phyloP scores from a whole-genome alignment of 2,888 invertebrate genomes.

The Lamproptera curius region DNA sequence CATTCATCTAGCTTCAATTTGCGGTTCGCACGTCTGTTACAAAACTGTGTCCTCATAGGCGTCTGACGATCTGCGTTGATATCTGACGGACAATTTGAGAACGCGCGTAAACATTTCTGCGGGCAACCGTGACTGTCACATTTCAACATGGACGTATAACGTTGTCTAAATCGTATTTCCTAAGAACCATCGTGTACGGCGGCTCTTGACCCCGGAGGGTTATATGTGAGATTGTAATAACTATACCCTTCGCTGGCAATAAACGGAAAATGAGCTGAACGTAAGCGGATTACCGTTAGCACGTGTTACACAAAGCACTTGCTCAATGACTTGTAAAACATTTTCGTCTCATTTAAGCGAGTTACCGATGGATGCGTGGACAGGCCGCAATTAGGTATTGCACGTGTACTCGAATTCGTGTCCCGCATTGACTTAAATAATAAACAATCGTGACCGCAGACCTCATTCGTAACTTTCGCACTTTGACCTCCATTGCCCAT shows the following conservation, averaged over 20 bases:
- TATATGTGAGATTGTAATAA: slow-evolving; percentile 19
- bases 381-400: slow-evolving; percentile 38
- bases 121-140: slow-evolving; percentile 25
- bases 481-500: slow-evolving; percentile 50
- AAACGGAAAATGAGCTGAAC: slow-evolving; percentile 3
- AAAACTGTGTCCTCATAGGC: slow-evolving; percentile 33
- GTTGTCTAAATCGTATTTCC: slow-evolving; percentile 28
- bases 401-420: slow-evolving; percentile 36
- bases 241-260: slow-evolving; percentile 14
- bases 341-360: slow-evolving; percentile 26
- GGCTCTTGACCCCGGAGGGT: slow-evolving; percentile 14
- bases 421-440: slow-evolving; percentile 35
- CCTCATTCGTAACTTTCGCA: slow-evolving; percentile 46
- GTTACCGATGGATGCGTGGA: slow-evolving; percentile 40
- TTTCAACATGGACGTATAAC: slow-evolving; percentile 29
- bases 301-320: slow-evolving; percentile 22
- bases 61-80: slow-evolving; percentile 44
- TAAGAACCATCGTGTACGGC: slow-evolving; percentile 19
- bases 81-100: slow-evolving; percentile 27
- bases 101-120: slow-evolving; percentile 28
- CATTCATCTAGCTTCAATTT: slow-evolving; percentile 22
- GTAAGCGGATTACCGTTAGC: slow-evolving; percentile 1
- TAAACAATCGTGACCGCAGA: slow-evolving; percentile 39
- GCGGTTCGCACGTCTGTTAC: slow-evolving; percentile 35
- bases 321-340: slow-evolving; percentile 23